A percentile compares a stretch with the other conserved stretches of the same genome.
phyloP scores from a whole-genome alignment of 1,140 invertebrate genomes.

The Eriocheir sinensis region DNA sequence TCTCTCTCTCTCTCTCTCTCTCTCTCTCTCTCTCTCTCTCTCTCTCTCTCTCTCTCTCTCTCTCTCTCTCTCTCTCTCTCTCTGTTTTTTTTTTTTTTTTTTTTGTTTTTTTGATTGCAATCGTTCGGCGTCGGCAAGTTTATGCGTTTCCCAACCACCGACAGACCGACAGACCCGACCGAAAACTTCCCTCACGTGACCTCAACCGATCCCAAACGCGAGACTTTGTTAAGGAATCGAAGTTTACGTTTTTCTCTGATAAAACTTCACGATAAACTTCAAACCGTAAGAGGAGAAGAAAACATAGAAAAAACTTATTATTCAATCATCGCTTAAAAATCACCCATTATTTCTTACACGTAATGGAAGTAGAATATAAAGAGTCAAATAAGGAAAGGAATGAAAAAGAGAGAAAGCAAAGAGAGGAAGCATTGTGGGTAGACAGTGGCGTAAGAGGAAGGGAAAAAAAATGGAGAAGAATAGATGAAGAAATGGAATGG shows the following conservation, averaged over 20 bases:
- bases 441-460: constrained; percentile 4
- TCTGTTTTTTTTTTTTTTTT: too few species aligned
- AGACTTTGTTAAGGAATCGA: too few species aligned
- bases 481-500: too few species aligned
- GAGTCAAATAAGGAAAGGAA: background rate
- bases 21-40: background rate
- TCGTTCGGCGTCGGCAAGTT: too few species aligned
- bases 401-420: background rate
- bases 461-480: too few species aligned
- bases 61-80: background rate
- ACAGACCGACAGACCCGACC: background rate
- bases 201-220: too few species aligned
- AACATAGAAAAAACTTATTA: too few species aligned
- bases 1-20: background rate
- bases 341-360: too few species aligned
- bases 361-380: background rate
- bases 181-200: too few species aligned
- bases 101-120: too few species aligned
- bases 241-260: too few species aligned
- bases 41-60: background rate
- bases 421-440: background rate
- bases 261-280: background rate
- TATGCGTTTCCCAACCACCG: background rate
- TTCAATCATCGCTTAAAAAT: too few species aligned
- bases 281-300: background rate